A percentile compares a stretch with the other conserved stretches of the same genome.
These are phyloP conservation scores for Temnothorax ravouxi DNA, from an alignment of 2,888 invertebrate genomes.

Conservation along the genomic window DNA sequence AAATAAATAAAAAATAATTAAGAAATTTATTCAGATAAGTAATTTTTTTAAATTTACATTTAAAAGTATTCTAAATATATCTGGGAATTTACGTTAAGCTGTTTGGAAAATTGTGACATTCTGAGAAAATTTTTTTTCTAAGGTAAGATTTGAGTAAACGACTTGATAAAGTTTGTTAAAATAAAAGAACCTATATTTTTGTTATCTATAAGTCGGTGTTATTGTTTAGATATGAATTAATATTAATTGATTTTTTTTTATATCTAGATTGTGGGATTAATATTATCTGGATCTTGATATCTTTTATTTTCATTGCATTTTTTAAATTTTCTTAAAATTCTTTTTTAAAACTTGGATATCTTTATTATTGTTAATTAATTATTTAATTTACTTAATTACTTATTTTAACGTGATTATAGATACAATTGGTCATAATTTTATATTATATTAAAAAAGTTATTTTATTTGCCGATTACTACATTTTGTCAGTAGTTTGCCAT, in stretches of 20 bases:
- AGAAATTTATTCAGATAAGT: neutral
- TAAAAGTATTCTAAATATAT: neutral
- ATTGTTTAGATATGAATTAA: neutral
- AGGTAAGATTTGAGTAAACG: neutral
- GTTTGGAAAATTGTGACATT: neutral
- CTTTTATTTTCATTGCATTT: neutral
- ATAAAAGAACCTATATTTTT: neutral
- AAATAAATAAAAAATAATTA: neutral
- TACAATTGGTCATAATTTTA: neutral
- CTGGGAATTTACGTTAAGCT: neutral
- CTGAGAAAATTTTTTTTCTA: neutral
- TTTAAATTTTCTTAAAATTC: neutral
- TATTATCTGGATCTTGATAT: neutral
- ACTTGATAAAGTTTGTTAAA: neutral
- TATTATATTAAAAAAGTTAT: neutral
- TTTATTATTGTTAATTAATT: neutral
- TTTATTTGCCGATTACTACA: neutral
- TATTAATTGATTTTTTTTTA: neutral
- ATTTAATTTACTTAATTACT: slow-evolving; percentile 2
- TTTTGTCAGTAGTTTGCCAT: neutral
- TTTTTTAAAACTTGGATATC: neutral
- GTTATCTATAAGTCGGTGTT: neutral
- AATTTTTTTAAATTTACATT: neutral
- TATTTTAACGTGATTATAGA: neutral
- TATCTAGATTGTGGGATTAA: neutral